Evolutionary conservation across 2,888 invertebrate genomes (phyloP), one percentile per base, ranked within the genome.

Genomic region (Caenorhabditis auriculariae): DNA sequence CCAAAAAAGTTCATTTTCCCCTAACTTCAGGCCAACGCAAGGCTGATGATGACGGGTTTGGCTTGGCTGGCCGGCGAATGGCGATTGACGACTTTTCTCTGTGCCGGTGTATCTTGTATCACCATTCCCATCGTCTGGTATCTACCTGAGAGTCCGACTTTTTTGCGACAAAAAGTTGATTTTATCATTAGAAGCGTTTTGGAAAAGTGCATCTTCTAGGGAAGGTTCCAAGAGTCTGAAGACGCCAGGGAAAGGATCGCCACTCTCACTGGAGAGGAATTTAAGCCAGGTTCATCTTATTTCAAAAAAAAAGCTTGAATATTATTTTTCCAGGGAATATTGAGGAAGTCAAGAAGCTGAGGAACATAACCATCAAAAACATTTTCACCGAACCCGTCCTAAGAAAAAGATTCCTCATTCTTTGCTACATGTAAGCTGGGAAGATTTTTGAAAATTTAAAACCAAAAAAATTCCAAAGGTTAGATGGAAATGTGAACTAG

Each of bases 61-160:
- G 43, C 54, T 3, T 59, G 32, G 26, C 15, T 53, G 28, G 49
- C 54, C 15, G 54, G 54, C 4, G 54, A 59, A 28, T 59, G 59
- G 59, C 35, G 59, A 7, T n/a, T 50, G 9, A 48, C 60, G 2
- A 49, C 54, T 1, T 54, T 53, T 23, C n/a, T 54, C 3, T 54
- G 54, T 49, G 59, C 54, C 1, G 24, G 24, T 4, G 42, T 59
- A n/a, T 54, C 54, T 3, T 44, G 49, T 21, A 45, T 54, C n/a
- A 42, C 54, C 21, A 49, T 59, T 32, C 59, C 59, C 9, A 54
- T 59, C 54, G 49, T 60, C 19, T 54, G 47, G 46, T 54, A 51
- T 21, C 54, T 60, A 1, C 60, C 60, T 0, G 60, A 60, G 21
- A 60, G 60, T 15, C 60, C 60, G 0, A 51, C 54, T 17, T 60